phyloP scores from a whole-genome alignment of 2,797 vertebrate genomes.

The Cuculus canorus region DNA sequence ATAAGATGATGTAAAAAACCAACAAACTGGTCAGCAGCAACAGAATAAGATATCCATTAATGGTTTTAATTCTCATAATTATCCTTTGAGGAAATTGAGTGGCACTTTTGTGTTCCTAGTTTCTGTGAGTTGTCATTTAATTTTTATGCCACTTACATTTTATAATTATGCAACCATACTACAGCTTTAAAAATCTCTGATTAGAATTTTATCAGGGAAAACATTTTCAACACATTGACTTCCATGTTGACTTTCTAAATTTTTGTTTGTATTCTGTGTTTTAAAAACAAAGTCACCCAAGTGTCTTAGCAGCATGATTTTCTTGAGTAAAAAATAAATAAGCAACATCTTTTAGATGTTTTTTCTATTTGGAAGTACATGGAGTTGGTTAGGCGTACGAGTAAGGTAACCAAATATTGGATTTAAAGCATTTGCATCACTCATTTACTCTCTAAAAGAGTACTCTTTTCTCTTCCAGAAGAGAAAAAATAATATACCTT shows the following conservation, averaged over 20 bases:
- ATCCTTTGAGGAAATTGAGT: neutral
- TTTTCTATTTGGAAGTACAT: neutral
- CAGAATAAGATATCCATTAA: neutral
- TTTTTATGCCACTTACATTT: neutral
- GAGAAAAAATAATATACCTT: neutral
- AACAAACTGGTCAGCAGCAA: neutral
- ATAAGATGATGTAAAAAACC: neutral
- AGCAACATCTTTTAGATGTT: neutral
- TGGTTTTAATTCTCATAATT: neutral
- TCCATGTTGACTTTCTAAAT: neutral
- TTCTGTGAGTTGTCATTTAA: neutral
- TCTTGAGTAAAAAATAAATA: neutral
- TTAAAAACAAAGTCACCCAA: neutral
- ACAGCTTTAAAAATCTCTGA: neutral
- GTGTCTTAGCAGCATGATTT: neutral
- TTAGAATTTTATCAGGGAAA: neutral
- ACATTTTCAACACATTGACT: neutral
- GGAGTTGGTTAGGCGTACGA: neutral
- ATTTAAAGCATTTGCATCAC: neutral
- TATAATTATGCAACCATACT: neutral
- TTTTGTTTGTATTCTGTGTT: neutral
- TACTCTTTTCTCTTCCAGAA: neutral
- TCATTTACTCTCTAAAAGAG: neutral
- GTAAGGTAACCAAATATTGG: neutral
- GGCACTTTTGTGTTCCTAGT: neutral